Percentiles rank a stretch among this genome's conserved stretches.
phyloP scores from a whole-genome alignment of 2,113 vertebrate genomes.

The Gobio gobio region DNA sequence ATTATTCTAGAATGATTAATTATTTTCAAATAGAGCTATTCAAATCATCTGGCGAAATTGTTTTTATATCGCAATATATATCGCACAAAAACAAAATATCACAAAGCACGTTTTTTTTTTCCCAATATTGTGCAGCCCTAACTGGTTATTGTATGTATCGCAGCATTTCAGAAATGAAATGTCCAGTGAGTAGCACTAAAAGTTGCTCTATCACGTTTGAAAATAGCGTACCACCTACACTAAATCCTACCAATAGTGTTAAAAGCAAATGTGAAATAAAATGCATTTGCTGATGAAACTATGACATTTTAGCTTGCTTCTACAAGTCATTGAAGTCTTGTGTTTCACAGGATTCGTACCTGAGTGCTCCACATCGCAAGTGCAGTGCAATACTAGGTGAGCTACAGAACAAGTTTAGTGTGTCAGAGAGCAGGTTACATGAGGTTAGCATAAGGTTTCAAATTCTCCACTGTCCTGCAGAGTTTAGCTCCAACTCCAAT shows the following conservation, averaged over 20 bases:
- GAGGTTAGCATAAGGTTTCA: too few species aligned
- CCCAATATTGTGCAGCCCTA: too few species aligned
- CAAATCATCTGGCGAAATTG: too few species aligned
- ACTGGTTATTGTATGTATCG: background rate
- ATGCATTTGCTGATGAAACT: background rate
- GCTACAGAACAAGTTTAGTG: background rate
- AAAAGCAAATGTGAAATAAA: background rate
- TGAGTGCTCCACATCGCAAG: background rate
- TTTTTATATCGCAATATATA: too few species aligned
- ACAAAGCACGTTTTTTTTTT: too few species aligned
- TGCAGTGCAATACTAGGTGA: background rate
- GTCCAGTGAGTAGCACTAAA: background rate
- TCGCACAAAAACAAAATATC: too few species aligned
- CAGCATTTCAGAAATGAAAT: background rate
- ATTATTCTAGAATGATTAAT: too few species aligned
- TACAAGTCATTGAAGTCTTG: background rate
- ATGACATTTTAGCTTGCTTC: background rate
- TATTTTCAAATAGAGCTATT: too few species aligned
- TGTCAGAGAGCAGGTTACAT: too few species aligned
- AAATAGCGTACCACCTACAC: background rate
- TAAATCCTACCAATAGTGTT: background rate
- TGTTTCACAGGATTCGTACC: background rate
- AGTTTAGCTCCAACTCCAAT: too few species aligned
- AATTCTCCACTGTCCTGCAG: too few species aligned
- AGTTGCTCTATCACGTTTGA: background rate